Conservation (phyloP, 2,888 invertebrate species). For the Eupithecia insigniata region DNA sequence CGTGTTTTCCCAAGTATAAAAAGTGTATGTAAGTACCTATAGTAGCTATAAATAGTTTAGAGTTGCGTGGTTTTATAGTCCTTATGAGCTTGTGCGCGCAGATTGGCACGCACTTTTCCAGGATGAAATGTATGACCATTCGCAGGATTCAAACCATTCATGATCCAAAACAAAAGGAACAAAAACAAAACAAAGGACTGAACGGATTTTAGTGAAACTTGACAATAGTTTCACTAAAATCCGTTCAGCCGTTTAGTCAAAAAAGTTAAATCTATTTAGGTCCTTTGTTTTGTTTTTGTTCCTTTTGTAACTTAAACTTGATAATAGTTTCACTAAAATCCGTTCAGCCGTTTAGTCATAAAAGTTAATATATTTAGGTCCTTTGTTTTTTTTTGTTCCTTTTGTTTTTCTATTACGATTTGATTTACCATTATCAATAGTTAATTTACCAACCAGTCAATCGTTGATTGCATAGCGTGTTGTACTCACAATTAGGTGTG, state of each 20-base stretch:
- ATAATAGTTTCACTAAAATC: too few relatives aligned
- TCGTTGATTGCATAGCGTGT: background rate
- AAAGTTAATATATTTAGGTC: background rate
- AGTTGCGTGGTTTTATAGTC: background rate
- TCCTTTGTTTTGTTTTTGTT: too few relatives aligned
- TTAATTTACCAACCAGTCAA: background rate
- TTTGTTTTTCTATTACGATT: background rate
- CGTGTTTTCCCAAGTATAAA: background rate
- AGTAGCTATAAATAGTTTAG: background rate
- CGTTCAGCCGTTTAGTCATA: background rate
- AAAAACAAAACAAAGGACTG: too few relatives aligned
- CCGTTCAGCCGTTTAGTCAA: too few relatives aligned
- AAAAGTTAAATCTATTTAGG: too few relatives aligned
- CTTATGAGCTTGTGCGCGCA: background rate
- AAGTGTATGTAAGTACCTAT: background rate
- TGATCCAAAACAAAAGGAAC: too few relatives aligned
- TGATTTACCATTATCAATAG: background rate
- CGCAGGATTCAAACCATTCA: too few relatives aligned
- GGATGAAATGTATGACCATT: background rate
- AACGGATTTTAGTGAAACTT: too few relatives aligned
- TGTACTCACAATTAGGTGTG: constrained; percentile 5
- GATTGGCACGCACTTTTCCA: background rate
- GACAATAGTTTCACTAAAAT: too few relatives aligned
- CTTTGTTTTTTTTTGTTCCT: background rate
- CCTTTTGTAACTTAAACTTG: too few relatives aligned